These are phyloP conservation scores for Galleria mellonella DNA, from an alignment of 1,140 invertebrate species.

Conservation along the genomic window DNA sequence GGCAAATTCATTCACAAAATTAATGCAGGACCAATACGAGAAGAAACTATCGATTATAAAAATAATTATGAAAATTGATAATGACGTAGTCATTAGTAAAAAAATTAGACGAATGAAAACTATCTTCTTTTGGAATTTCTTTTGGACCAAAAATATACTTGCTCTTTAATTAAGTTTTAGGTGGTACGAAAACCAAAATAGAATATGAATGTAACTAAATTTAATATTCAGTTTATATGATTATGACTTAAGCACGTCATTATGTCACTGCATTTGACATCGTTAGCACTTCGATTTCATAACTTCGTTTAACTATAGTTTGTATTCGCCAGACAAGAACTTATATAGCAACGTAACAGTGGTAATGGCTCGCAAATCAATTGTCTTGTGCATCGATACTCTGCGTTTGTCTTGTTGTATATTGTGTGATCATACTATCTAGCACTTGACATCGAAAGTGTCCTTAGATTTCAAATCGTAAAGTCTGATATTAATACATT, in stretches of 20 bases:
- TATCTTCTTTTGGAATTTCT: no score
- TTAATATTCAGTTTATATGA: not conserved
- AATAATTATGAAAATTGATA: no score
- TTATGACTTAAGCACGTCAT: conserved; percentile 7
- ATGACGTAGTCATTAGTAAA: no score
- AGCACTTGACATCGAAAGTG: not conserved
- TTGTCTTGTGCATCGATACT: conserved; percentile 3
- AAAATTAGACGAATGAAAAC: no score
- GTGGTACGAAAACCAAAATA: no score
- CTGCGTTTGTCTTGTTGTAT: not conserved
- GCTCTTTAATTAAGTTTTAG: no score
- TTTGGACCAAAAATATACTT: no score
- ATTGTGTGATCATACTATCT: not conserved
- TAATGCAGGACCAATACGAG: no score
- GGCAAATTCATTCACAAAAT: no score
- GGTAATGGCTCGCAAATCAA: conserved; percentile 23
- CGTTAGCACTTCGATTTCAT: conserved; percentile 25
- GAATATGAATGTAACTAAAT: no score
- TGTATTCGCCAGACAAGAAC: conserved; percentile 13
- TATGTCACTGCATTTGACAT: conserved; percentile 34
- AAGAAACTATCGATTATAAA: no score
- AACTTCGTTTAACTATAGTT: conserved; percentile 24
- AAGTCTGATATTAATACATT: no score
- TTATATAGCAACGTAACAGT: not conserved
- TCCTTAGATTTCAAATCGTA: not conserved